These are phyloP conservation scores for Meteorus colon DNA, from an alignment of 2,888 invertebrate genomes.

Conservation along the genomic window DNA sequence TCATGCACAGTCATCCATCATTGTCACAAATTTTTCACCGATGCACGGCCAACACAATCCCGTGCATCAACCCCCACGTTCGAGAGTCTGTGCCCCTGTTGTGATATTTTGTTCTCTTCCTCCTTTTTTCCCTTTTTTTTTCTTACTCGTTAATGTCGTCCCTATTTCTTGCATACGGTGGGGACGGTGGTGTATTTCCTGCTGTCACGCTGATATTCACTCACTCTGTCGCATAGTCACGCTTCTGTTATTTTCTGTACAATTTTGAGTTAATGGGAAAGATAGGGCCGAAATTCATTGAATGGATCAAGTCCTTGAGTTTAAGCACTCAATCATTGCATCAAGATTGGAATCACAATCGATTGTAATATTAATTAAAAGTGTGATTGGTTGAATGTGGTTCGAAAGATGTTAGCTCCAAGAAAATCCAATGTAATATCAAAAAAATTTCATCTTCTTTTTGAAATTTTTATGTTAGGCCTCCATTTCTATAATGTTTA, in stretches of 20 bases:
- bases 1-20: slow-evolving; percentile 72
- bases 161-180: slow-evolving; percentile 1
- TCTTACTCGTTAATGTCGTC: slow-evolving; percentile 5
- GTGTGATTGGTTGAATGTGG: no score
- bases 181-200: slow-evolving; percentile 2
- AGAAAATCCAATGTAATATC: no score
- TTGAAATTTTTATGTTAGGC: no score
- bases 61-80: slow-evolving; percentile 43
- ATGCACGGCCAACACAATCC: slow-evolving; percentile 48
- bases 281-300: not conserved
- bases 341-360: not conserved
- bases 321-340: not conserved
- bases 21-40: slow-evolving; percentile 66
- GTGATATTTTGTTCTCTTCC: slow-evolving; percentile 31
- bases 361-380: not conserved
- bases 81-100: slow-evolving; percentile 38
- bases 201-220: slow-evolving; percentile 13
- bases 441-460: no score
- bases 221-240: slow-evolving; percentile 2
- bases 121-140: slow-evolving; percentile 25
- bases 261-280: slow-evolving; percentile 4
- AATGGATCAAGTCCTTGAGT: not conserved
- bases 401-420: no score
- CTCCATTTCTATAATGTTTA: no score
- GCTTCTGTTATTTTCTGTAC: not conserved